Conservation (phyloP, 2,888 invertebrate genomes). For the Zhuqinia jingwanae region DNA sequence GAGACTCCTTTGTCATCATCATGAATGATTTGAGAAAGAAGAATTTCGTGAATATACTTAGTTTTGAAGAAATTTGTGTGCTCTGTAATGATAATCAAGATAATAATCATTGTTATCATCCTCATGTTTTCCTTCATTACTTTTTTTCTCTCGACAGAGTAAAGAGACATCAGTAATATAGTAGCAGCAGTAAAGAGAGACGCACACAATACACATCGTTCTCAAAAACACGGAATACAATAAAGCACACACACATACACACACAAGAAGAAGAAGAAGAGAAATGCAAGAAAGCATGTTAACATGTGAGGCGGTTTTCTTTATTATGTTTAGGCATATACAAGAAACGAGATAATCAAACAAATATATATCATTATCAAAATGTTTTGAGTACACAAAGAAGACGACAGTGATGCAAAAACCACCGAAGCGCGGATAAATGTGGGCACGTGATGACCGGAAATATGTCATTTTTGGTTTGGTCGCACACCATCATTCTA, state of each 20-base stretch:
- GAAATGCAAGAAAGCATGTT: constrained; percentile 14
- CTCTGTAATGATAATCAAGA: constrained; percentile 68
- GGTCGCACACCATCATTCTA: constrained; percentile 50
- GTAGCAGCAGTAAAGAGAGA: constrained; percentile 11
- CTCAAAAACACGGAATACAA: constrained; percentile 19
- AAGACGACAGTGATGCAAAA: constrained; percentile 63
- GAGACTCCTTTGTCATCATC: constrained; percentile 65
- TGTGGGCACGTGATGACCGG: constrained; percentile 79
- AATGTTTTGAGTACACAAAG: constrained; percentile 48
- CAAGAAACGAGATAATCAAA: constrained; percentile 39
- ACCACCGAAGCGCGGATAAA: constrained; percentile 77
- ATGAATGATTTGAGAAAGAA: constrained; percentile 51
- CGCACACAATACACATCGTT: neutral
- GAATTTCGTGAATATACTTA: constrained; percentile 46
- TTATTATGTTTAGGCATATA: constrained; percentile 2
- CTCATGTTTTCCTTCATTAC: constrained; percentile 70
- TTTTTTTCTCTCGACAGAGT: constrained; percentile 19
- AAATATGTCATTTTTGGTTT: constrained; percentile 77
- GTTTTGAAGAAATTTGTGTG: constrained; percentile 36
- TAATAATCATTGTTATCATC: constrained; percentile 70
- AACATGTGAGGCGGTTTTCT: constrained; percentile 26
- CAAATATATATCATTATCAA: constrained; percentile 43
- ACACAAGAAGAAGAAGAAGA: no score
- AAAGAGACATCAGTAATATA: neutral
- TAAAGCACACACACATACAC: neutral